Evolutionary conservation across 1,140 invertebrate genomes (phyloP), one percentile per base, ranked within the genome.

Genomic region (Drosophila auraria): DNA sequence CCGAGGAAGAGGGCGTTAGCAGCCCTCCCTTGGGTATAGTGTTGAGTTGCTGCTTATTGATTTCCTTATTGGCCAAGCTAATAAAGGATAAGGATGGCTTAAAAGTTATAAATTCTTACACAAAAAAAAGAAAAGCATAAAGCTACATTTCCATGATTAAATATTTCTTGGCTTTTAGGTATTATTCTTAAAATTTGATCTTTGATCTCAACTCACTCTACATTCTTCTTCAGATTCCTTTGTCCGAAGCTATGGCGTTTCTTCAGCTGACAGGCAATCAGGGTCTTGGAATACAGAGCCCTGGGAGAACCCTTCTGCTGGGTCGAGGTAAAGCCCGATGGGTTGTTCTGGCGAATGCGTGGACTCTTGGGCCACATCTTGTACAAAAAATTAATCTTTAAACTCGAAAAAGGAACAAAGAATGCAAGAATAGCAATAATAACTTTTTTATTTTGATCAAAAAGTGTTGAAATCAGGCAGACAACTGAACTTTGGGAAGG

Each of bases 1-100:
- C 62, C n/a, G 91, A 92, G 5, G 87, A 87, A 0, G 91, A 91
- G 6, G 87, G 91, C 1, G 83, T 91, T 4, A 91, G 62, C 9
- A 77, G 3, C 0, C 65, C 42, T 0, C 66, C 30, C 9, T 78
- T 47, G 5, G 78, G 64, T 20, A 63, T 50, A 42, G 70, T 70
- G 17, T n/a, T 38, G 2, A 66, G 5, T n/a, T 64, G 14, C 25
- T 70, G 47, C 7, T 61, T 17, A 0, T 33, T 36, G 11, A 49
- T 75, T 8, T 77, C 40, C 51, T 79, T 73, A 25, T 51, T 56
- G 5, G 49, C 58, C 8, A 30, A 11, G 51, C 82, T 86, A 5
- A 9, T 15, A n/a, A 20, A 15, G 25, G 3, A 2, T n/a, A 14
- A 17, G 8, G 4, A 15, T 17, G 5, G 38, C 2, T 6, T 2